Percentiles rank a stretch among this genome's conserved stretches.
phyloP scores from a whole-genome alignment of 2,888 invertebrate genomes.

The Leucophenga montana region DNA sequence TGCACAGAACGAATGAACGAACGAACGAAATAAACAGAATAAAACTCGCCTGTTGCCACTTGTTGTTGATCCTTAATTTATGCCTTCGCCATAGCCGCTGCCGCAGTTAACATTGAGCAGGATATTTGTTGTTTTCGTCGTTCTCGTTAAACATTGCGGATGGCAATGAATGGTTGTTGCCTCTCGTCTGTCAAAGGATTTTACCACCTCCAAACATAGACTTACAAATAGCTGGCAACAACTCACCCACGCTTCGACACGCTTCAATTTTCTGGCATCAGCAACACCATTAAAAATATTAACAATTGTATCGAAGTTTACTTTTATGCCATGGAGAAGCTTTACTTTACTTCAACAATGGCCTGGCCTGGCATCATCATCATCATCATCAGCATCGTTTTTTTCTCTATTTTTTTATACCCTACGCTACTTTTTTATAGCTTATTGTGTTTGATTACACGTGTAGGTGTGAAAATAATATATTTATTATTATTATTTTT shows the following conservation, averaged over 20 bases:
- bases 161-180: neutral
- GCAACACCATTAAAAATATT: neutral
- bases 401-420: conserved; percentile 5
- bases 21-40: neutral
- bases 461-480: conserved; percentile 8
- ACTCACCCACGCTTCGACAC: neutral
- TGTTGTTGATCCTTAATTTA: conserved; percentile 64
- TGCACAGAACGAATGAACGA: neutral
- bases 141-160: neutral
- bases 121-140: neutral
- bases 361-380: neutral
- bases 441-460: conserved; percentile 22
- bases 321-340: neutral
- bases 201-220: conserved; percentile 25
- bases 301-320: conserved; percentile 7
- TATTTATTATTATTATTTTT: neutral
- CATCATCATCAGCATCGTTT: neutral
- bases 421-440: neutral
- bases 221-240: neutral
- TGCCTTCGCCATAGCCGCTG: conserved; percentile 40
- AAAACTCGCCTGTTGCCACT: conserved; percentile 43
- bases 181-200: conserved; percentile 57
- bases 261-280: neutral
- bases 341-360: neutral
- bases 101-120: no score